Conservation (phyloP, 1,140 invertebrate species). For the Lasioglossum albipes region DNA sequence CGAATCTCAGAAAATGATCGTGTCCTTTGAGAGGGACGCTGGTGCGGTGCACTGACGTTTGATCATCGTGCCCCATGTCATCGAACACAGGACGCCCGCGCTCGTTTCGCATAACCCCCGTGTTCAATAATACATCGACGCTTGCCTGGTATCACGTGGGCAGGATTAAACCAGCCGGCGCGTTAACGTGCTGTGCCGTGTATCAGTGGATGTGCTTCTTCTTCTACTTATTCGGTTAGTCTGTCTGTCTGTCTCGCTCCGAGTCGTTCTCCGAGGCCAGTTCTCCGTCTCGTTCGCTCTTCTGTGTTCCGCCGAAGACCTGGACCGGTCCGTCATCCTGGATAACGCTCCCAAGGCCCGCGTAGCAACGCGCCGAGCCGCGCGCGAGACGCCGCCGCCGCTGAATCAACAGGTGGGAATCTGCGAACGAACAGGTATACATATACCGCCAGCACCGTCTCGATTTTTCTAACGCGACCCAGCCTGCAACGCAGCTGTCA, state of each 20-base stretch:
- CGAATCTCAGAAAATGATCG: slow-evolving; percentile 49
- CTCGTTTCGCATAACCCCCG: too few species aligned
- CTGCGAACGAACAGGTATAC: slow-evolving; percentile 67
- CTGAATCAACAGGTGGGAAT: slow-evolving; percentile 73
- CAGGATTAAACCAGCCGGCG: slow-evolving; percentile 24
- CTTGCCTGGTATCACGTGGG: slow-evolving; percentile 26
- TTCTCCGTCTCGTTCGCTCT: background rate
- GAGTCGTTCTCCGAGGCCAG: background rate
- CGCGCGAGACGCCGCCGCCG: slow-evolving; percentile 2
- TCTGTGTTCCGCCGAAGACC: slow-evolving; percentile 1
- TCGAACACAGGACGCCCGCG: background rate
- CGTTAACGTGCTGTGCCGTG: slow-evolving; percentile 45
- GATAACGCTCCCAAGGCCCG: slow-evolving; percentile 32
- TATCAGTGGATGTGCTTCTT: slow-evolving; percentile 42
- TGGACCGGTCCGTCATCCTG: slow-evolving; percentile 35
- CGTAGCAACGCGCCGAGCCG: slow-evolving; percentile 45
- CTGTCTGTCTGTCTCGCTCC: slow-evolving; percentile 12
- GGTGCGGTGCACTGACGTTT: slow-evolving; percentile 24
- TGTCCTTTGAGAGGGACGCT: slow-evolving; percentile 34
- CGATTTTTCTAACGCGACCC: slow-evolving; percentile 19
- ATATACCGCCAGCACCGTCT: slow-evolving; percentile 9
- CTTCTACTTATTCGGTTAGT: background rate
- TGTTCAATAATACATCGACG: background rate
- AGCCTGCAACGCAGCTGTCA: slow-evolving; percentile 38
- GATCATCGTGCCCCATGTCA: slow-evolving; percentile 8